Evolutionary conservation across 2,797 vertebrate genomes (phyloP).

Genomic region (Anisognathus igniventris): DNA sequence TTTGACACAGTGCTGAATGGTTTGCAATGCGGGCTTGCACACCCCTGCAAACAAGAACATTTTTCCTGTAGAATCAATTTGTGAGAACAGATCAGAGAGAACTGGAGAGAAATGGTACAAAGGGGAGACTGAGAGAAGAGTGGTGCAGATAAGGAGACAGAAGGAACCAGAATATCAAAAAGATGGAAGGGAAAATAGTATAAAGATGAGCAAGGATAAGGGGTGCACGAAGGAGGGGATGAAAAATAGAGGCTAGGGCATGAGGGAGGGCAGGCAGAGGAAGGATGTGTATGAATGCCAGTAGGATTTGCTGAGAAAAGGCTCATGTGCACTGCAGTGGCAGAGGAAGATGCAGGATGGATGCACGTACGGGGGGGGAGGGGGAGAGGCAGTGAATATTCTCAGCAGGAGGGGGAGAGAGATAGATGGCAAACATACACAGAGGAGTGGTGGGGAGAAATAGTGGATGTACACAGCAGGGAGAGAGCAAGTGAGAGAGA

Average conservation of each 20-base stretch:
- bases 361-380: background rate
- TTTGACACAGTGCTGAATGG: background rate
- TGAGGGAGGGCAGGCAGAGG: background rate
- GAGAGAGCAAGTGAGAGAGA: conserved; percentile 44
- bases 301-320: conserved; percentile 21
- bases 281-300: background rate
- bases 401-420: conserved; percentile 41
- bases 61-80: conserved; percentile 39
- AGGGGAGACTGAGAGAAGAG: background rate
- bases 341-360: background rate
- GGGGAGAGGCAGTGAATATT: conserved; percentile 18
- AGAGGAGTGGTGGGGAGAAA: conserved; percentile 38
- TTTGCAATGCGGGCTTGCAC: background rate
- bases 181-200: background rate
- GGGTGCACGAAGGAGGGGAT: background rate
- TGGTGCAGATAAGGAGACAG: background rate
- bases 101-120: background rate
- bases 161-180: conserved; percentile 7
- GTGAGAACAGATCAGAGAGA: background rate
- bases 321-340: background rate
- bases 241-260: background rate
- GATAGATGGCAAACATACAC: conserved; percentile 24
- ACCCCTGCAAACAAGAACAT: background rate
- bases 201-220: conserved; percentile 9
- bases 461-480: conserved; percentile 45